Evolutionary conservation across 2,888 invertebrate genomes (phyloP), one percentile per base, ranked within the genome.

Genomic region (Polyommatus iphigenia): DNA sequence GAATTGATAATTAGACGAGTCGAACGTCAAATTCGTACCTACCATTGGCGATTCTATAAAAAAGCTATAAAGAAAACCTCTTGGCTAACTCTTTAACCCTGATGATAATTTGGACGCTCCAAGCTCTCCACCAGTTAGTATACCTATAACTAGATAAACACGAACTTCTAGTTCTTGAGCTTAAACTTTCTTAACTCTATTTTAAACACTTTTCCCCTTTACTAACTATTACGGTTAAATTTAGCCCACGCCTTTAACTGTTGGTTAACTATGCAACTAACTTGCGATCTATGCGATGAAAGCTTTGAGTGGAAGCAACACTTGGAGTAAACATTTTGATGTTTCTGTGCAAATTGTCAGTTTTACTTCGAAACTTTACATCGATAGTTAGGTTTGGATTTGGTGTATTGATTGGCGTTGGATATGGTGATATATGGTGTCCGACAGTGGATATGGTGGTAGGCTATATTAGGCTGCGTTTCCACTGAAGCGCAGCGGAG

Each of bases 211-310:
- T 67, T 67, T 67, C 67, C 67, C 6, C 29, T 67, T 67, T 15
- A 67, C 29, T 67, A 67, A 29, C 29, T 29, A 29, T n/a, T 62
- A 67, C 29, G 67, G 67, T 67, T 67, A 67, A 67, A 67, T 67
- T 67, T 67, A 67, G 2, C 29, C 67, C 29, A 67, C 67, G 13
- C 62, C 29, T 32, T 67, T 15, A 67, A 18, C 67, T 67, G 13
- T 29, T 15, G 13, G 29, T 32, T 4, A 67, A 67, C 29, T 67
- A 67, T 67, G 24, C 24, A 24, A 24, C 24, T 24, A 24, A 24
- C 24, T 24, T 24, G 24, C 24, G 24, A 24, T 24, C 24, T 24
- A n/a, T n/a, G 24, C 67, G 29, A 67, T 29, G 29, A 67, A 29
- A 67, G 29, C 67, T 67, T 67, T 67, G 67, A 67, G 15, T 29